Base-by-base conservation (phyloP, 2,888 invertebrate genomes). In the Macrosoma leucophasiata region DNA sequence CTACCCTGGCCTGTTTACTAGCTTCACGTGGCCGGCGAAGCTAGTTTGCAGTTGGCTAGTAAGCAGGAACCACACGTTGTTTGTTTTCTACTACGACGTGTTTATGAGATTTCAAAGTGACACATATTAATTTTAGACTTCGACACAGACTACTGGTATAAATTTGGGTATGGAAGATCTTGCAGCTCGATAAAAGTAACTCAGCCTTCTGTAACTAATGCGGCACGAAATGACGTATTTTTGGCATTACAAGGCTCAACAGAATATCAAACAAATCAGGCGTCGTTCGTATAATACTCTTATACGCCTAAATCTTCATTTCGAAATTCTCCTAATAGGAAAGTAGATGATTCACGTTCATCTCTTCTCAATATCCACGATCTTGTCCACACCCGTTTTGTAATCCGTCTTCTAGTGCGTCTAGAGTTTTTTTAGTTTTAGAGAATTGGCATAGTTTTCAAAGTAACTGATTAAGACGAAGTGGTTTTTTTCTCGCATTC, bases 211-310 rank as follows among this genome's bases (percentile, higher is more conserved):
- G n/a, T n/a, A n/a, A n/a, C n/a, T n/a, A n/a, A n/a, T n/a, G n/a
- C n/a, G n/a, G n/a, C n/a, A n/a, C n/a, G n/a, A n/a, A n/a, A n/a
- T n/a, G n/a, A n/a, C n/a, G 18, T 18, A 18, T 5, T 18, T 18
- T 18, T 18, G 18, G 18, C 18, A 7, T 18, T 18, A 8, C 18
- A n/a, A n/a, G n/a, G n/a, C n/a, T n/a, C n/a, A n/a, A n/a, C n/a
- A n/a, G n/a, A n/a, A n/a, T n/a, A n/a, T n/a, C 8, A 18, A 18
- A 18, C 18, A 18, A 18, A 18, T 18, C 18, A 18, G 18, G 18
- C 22, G 30, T 30, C 30, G 22, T 30, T 30, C 30, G 30, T 14
- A 30, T 22, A 30, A 30, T 30, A 30, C 23, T 30, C 13, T 30
- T 30, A 22, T 22, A 23, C 30, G 13, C 30, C 30, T 6, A 22